Evolutionary conservation across 2,113 vertebrate species (phyloP).

Genomic region (Corynorhinus townsendii): DNA sequence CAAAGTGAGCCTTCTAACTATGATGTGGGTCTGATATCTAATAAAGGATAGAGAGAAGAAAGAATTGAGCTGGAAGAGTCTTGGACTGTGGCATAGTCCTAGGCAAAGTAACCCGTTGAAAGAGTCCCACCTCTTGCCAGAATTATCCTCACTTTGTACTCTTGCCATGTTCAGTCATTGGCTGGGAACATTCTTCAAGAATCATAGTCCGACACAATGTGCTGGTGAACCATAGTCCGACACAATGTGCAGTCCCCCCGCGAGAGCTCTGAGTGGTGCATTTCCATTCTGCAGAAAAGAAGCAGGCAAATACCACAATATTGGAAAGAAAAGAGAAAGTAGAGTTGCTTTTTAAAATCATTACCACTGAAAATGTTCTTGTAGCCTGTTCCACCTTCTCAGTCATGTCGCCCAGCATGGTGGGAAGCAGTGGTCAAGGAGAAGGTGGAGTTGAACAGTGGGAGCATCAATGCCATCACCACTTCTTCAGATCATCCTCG

Average conservation of each 20-base stretch:
- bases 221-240: background rate
- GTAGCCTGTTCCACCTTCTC: background rate
- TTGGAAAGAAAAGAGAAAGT: background rate
- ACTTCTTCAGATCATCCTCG: background rate
- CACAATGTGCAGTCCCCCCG: background rate
- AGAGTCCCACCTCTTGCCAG: background rate
- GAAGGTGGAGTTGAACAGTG: too few species aligned
- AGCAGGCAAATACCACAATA: background rate
- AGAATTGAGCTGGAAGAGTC: background rate
- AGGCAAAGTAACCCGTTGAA: background rate
- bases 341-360: background rate
- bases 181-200: background rate
- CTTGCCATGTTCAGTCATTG: background rate
- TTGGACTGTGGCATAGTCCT: background rate
- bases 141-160: background rate
- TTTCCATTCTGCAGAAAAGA: background rate
- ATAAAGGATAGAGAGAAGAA: background rate
- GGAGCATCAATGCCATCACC: fast-evolving
- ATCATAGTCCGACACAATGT: background rate
- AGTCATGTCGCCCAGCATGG: background rate
- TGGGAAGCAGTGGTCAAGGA: background rate
- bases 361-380: background rate
- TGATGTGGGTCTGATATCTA: background rate
- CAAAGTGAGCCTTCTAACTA: background rate
- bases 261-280: background rate